Evolutionary conservation across 2,113 vertebrate genomes (phyloP), one percentile per base, ranked within the genome.

Genomic region (Gymnobelideus leadbeateri): DNA sequence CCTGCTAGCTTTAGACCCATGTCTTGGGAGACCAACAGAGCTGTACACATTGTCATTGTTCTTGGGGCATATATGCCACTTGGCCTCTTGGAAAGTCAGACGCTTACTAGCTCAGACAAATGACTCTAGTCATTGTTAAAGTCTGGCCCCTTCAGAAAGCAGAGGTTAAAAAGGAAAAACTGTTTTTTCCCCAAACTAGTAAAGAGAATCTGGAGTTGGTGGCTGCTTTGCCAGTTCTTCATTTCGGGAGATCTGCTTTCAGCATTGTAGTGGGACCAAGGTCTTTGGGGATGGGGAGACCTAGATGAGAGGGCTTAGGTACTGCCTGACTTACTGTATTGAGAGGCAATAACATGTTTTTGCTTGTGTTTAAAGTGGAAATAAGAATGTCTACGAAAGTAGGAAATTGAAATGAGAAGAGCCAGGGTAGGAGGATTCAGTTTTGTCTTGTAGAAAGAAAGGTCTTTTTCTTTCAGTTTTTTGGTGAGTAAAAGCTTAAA

Each of bases 161-260:
- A 77, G 96, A 94, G 96, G 92, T 96, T 95, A 93, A 96, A 96
- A 95, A 90, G 94, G 95, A 96, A 91, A 55, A 94, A 96, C 94
- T 21, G 0, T 21, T 52, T 19, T 3, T 93, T 93, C 93, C 91
- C 94, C 91, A 93, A 94, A 97, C 97, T 96, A 97, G 97, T 97
- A 97, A 19, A 94, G 68, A 61, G 93, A 93, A 92, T 92, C 0
- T 84, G 2, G 94, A 55, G 25, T 90, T 96, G 96, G 52, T 0
- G 46, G 94, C 89, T 68, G 61, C 93, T 53, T 2, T 0, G 93
- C 94, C 50, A 2, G 51, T 0, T 0, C 95, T 89, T 96, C 49
- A 0, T 77, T 90, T 91, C 47, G 37, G 0, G 46, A 94, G 95
- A 97, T 93, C 10, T 97, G 96, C 97, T 94, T 94, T 97, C 96